Base-by-base conservation (phyloP, 1,140 invertebrate species). In the Trissolcus basalis region DNA sequence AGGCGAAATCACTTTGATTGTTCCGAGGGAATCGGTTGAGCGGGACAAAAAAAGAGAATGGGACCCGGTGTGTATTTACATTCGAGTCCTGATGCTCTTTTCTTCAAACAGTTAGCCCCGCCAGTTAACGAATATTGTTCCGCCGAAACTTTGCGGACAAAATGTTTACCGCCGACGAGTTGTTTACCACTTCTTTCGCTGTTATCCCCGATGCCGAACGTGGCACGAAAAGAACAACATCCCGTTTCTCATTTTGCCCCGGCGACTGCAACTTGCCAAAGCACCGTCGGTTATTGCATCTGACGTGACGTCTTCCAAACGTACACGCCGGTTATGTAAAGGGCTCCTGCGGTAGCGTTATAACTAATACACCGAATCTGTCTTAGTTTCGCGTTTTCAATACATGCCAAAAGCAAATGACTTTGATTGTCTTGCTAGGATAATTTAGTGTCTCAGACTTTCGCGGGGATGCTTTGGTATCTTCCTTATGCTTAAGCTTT, bases 81-180 rank as follows among this genome's bases (percentile, higher is more conserved):
- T 59, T 64, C 58, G 35, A 72, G 32, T 54, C 64, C n/a, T n/a
- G 19, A 27, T 54, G 7, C 44, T 53, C 60, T 47, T 54, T 59
- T 72, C 47, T 59, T 53, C 14, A 65, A 60, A 44, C 49, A 72
- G 59, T 72, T 72, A 64, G 60, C 60, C 55, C 69, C 6, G 19
- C 19, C 69, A 65, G 64, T 72, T 59, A 72, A 72, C 69, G 69
- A 65, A 65, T 72, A 72, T 72, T 72, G 60, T 41, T 53, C 32
- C 11, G 12, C 14, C 16, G 33, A 72, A 72, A 72, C 5, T 64
- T 64, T 36, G 19, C 39, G 41, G 64, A 64, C 59, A 47, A 72
- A 58, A 64, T 64, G 53, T 72, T 72, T 71, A 63, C n/a, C n/a
- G n/a, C n/a, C n/a, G 51, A 59, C 43, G 59, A 71, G 36, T 71